Evolutionary conservation across 2,888 invertebrate species (phyloP).

Genomic region (Drosophila peninsularis): DNA sequence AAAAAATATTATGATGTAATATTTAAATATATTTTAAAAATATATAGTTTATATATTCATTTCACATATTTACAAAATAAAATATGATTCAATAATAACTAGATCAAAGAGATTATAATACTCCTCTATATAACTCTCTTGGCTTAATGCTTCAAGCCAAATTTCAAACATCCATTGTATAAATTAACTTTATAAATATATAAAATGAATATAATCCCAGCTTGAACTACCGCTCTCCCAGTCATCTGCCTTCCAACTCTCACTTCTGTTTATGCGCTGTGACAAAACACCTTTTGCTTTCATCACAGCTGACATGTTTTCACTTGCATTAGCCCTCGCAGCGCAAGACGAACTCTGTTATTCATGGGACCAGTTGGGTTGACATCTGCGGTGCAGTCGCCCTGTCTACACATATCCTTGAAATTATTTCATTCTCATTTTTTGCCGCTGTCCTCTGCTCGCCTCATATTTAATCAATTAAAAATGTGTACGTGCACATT

Average conservation of each 20-base stretch:
- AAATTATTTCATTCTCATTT: slow-evolving; percentile 9
- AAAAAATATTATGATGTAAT: too few species aligned
- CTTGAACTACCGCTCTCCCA: too few species aligned
- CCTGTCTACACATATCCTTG: slow-evolving; percentile 21
- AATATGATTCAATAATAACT: too few species aligned
- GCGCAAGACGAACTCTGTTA: slow-evolving; percentile 11
- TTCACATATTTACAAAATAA: too few species aligned
- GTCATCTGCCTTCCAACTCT: background rate
- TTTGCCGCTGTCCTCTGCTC: background rate
- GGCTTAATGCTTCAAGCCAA: too few species aligned
- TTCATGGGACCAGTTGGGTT: slow-evolving; percentile 24
- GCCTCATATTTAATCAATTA: slow-evolving; percentile 73
- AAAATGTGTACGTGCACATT: slow-evolving; percentile 64
- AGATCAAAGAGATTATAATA: too few species aligned
- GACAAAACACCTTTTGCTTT: slow-evolving; percentile 23
- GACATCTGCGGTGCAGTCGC: slow-evolving; percentile 20
- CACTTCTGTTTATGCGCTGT: background rate
- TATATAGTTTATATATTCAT: too few species aligned
- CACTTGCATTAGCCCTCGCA: slow-evolving; percentile 7
- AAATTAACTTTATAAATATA: too few species aligned
- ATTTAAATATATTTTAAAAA: too few species aligned
- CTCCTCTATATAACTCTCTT: too few species aligned
- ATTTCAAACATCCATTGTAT: too few species aligned
- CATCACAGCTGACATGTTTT: slow-evolving; percentile 7
- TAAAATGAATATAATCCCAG: too few species aligned